A percentile compares a stretch with the other conserved stretches of the same genome.
Evolutionary conservation across 2,888 invertebrate species (phyloP).

Genomic region (Xestobium rufovillosum): DNA sequence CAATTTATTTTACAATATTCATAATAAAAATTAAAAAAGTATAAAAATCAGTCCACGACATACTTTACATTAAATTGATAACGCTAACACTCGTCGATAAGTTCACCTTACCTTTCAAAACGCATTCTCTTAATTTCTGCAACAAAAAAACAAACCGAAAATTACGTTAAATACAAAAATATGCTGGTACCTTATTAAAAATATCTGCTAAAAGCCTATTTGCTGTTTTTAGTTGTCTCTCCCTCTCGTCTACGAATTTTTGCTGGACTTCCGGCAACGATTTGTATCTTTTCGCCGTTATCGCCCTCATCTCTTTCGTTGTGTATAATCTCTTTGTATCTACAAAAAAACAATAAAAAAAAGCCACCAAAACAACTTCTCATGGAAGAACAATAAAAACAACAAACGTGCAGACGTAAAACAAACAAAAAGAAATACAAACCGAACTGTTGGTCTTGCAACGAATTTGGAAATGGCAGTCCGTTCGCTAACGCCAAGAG

Average conservation of each 20-base stretch:
- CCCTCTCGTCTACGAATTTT: slow-evolving; percentile 54
- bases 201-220: slow-evolving; percentile 69
- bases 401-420: too few species aligned
- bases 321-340: slow-evolving; percentile 19
- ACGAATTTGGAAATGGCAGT: too few species aligned
- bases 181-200: slow-evolving; percentile 58
- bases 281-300: slow-evolving; percentile 57
- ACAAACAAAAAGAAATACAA: too few species aligned
- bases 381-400: too few species aligned
- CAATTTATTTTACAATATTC: too few species aligned
- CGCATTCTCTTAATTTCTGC: slow-evolving; percentile 61
- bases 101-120: slow-evolving; percentile 57
- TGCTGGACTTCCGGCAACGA: slow-evolving; percentile 64
- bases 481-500: slow-evolving; percentile 40
- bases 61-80: slow-evolving; percentile 42
- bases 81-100: slow-evolving; percentile 57
- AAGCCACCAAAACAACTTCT: too few species aligned
- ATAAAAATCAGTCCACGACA: slow-evolving; percentile 1
- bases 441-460: too few species aligned
- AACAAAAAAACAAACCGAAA: slow-evolving; percentile 32
- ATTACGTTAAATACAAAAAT: slow-evolving; percentile 1
- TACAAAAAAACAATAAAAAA: background rate
- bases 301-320: slow-evolving; percentile 52
- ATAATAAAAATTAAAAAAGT: too few species aligned
- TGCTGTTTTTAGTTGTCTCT: slow-evolving; percentile 49